Percentiles rank a stretch among this genome's conserved stretches.
Evolutionary conservation across 2,113 vertebrate genomes (phyloP).

Genomic region (Ceuthmochares aereus): DNA sequence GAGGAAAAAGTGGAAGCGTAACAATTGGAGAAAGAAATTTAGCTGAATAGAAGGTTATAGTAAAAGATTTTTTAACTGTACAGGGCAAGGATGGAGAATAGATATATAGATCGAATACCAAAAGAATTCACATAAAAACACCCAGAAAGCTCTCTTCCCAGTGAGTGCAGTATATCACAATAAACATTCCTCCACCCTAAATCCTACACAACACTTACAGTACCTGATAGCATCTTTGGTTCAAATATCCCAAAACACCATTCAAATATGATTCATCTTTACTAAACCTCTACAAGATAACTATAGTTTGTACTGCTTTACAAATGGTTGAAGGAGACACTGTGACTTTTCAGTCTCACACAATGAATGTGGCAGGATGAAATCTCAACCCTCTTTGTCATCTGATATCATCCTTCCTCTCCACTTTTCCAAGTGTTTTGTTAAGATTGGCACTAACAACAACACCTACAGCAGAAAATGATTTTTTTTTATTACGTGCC

Average conservation of each 20-base stretch:
- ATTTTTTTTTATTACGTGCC: background rate
- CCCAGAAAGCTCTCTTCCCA: background rate
- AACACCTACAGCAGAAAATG: background rate
- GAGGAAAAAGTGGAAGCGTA: background rate
- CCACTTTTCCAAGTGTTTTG: background rate
- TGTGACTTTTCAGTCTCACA: background rate
- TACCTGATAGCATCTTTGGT: background rate
- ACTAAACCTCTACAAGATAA: background rate
- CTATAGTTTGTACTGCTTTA: background rate
- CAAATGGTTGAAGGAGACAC: background rate
- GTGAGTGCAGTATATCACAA: background rate
- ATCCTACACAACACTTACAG: background rate
- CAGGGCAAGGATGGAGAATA: background rate
- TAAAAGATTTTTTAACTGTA: background rate
- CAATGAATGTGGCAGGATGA: background rate
- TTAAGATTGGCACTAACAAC: background rate
- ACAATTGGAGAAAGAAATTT: background rate
- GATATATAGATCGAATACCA: background rate
- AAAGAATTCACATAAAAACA: background rate
- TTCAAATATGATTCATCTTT: background rate
- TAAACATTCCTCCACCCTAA: background rate
- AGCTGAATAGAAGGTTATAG: background rate
- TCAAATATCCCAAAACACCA: background rate
- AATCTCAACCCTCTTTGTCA: background rate
- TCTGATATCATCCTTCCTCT: background rate